Percentiles rank a stretch among this genome's conserved stretches.
These are phyloP conservation scores for Enteromius paludinosus DNA, from an alignment of 2,797 vertebrate species.

Conservation along the genomic window DNA sequence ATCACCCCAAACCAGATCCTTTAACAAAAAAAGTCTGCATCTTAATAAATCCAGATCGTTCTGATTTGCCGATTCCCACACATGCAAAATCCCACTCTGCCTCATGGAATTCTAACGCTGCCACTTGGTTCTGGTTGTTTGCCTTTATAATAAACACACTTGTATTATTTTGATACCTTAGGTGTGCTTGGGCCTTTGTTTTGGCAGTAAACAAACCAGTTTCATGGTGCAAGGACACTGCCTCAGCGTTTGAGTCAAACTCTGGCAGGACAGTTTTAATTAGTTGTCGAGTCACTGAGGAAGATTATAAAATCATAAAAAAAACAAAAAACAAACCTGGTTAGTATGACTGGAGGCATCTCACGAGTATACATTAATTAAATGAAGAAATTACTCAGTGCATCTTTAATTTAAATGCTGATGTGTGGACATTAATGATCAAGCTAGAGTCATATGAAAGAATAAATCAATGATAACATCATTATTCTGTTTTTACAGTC, in stretches of 20 bases:
- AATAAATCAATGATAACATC: background rate
- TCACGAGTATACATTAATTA: background rate
- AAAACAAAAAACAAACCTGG: background rate
- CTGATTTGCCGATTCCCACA: constrained; percentile 13
- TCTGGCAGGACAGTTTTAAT: background rate
- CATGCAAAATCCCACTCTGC: background rate
- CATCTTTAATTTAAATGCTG: background rate
- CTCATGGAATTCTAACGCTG: background rate
- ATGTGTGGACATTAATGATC: background rate
- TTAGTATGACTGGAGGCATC: background rate
- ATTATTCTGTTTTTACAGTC: background rate
- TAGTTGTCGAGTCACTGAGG: background rate
- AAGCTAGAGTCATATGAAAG: background rate
- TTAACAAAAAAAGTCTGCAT: constrained; percentile 35
- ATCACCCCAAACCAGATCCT: constrained; percentile 21
- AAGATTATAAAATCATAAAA: background rate
- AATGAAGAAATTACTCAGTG: background rate
- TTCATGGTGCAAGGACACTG: constrained; percentile 5
- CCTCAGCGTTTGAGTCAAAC: background rate
- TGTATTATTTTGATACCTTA: background rate
- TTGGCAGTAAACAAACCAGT: background rate
- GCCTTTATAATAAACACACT: background rate
- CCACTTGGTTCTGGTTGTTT: background rate
- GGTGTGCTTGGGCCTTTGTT: background rate
- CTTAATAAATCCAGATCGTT: constrained; percentile 43